phyloP scores from a whole-genome alignment of 1,140 invertebrate genomes.

The Hyphantria cunea region DNA sequence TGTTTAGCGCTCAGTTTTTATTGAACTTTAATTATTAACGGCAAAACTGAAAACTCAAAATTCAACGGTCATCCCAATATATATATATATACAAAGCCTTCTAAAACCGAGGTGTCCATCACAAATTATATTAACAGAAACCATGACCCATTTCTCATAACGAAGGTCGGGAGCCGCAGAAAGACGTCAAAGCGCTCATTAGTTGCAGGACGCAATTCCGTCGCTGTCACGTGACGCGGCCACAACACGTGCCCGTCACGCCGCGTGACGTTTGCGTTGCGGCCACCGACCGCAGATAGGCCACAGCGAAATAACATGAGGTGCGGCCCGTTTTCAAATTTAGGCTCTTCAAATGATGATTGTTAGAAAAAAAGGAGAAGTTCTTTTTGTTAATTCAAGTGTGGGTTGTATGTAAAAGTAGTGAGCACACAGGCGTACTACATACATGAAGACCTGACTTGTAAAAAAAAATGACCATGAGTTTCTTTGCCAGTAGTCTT shows the following conservation, averaged over 20 bases:
- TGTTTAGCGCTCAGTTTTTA: too few species aligned
- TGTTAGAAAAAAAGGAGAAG: too few species aligned
- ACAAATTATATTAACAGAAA: conserved; percentile 26
- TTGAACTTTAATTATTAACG: too few species aligned
- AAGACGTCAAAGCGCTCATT: conserved; percentile 31
- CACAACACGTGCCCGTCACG: conserved; percentile 37
- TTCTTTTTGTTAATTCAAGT: too few species aligned
- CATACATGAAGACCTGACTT: too few species aligned
- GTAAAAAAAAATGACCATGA: too few species aligned
- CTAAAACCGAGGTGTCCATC: conserved; percentile 24
- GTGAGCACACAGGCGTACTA: too few species aligned
- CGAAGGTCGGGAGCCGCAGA: conserved; percentile 26
- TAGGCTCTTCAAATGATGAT: neutral
- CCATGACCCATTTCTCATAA: conserved; percentile 31
- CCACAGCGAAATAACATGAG: conserved; percentile 39
- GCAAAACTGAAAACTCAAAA: too few species aligned
- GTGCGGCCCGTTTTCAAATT: conserved; percentile 2
- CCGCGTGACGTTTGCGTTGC: conserved; percentile 33
- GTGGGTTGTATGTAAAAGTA: too few species aligned
- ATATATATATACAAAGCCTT: conserved; percentile 12
- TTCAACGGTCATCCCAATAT: neutral
- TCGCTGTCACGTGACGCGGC: conserved; percentile 33
- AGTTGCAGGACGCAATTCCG: conserved; percentile 33
- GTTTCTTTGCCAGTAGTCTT: too few species aligned
- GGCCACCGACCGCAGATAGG: conserved; percentile 32